A percentile compares a stretch with the other conserved stretches of the same genome.
phyloP scores from a whole-genome alignment of 2,888 invertebrate species.

The Mycalesis mineus region DNA sequence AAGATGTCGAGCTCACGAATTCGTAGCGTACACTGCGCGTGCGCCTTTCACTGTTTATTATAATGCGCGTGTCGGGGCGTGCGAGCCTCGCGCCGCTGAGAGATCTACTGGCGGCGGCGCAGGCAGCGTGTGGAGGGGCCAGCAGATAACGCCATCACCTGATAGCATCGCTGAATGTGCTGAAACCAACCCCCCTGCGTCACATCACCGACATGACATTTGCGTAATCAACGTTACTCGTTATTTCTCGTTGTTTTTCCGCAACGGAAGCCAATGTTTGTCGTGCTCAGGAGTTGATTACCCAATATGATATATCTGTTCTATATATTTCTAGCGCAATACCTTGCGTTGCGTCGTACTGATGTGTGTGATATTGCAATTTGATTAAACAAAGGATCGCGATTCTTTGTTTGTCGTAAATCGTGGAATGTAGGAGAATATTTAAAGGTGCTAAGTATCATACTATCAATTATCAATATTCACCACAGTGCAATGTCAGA shows the following conservation, averaged over 20 bases:
- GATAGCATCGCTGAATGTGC: slow-evolving; percentile 49
- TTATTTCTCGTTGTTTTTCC: neutral
- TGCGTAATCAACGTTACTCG: slow-evolving; percentile 2
- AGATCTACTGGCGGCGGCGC: slow-evolving; percentile 52
- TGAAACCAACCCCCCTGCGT: slow-evolving; percentile 52
- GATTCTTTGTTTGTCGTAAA: too few relatives aligned
- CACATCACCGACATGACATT: slow-evolving; percentile 1
- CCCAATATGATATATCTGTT: too few relatives aligned
- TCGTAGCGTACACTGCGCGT: slow-evolving; percentile 66
- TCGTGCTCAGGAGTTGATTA: neutral
- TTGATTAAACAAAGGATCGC: too few relatives aligned
- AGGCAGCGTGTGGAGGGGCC: slow-evolving; percentile 38
- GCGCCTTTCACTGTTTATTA: slow-evolving; percentile 64
- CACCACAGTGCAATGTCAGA: too few relatives aligned
- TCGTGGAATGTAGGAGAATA: too few relatives aligned
- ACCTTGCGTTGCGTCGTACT: too few relatives aligned
- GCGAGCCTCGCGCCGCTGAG: slow-evolving; percentile 62
- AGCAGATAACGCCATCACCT: slow-evolving; percentile 47
- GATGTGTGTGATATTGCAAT: too few relatives aligned
- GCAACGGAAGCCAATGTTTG: slow-evolving; percentile 1
- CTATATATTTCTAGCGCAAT: neutral
- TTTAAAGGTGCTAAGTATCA: too few relatives aligned
- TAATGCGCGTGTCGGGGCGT: slow-evolving; percentile 52
- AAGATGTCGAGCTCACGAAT: slow-evolving; percentile 66
- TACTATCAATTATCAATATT: too few relatives aligned